Evolutionary conservation across 2,797 vertebrate species (phyloP).

Genomic region (Lithobates pipiens): DNA sequence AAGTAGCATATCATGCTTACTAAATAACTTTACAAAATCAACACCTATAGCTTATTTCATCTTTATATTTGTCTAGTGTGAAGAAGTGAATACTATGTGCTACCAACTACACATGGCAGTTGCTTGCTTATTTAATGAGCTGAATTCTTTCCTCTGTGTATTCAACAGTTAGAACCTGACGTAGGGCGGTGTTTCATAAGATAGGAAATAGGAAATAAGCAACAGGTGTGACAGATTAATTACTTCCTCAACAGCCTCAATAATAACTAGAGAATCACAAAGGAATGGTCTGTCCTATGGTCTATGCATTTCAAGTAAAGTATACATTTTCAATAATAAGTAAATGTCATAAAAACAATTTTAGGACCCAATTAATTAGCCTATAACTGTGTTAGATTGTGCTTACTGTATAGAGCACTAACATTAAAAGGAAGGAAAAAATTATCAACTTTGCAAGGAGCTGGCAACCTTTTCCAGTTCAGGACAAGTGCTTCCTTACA

Average conservation of each 20-base stretch:
- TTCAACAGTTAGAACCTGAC: conserved; percentile 70
- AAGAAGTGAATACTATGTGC: neutral
- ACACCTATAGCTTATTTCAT: neutral
- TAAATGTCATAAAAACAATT: neutral
- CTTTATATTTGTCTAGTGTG: neutral
- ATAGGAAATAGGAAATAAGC: conserved; percentile 71
- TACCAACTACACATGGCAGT: neutral
- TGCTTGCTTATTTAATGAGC: conserved; percentile 5
- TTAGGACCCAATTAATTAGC: neutral
- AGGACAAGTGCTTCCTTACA: no score
- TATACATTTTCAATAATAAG: neutral
- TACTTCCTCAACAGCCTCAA: conserved; percentile 58
- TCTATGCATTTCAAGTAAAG: neutral
- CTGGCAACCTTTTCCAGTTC: no score
- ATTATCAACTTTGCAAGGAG: no score
- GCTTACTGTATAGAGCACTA: no score
- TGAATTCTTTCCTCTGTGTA: conserved; percentile 61
- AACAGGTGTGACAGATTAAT: conserved; percentile 63
- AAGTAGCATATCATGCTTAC: neutral
- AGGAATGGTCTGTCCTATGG: neutral
- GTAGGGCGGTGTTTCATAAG: conserved; percentile 62
- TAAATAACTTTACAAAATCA: neutral
- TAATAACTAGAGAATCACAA: conserved; percentile 65
- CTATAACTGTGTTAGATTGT: no score
- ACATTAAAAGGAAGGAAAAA: no score